Evolutionary conservation across 2,888 invertebrate genomes (phyloP).

Genomic region (Taphrorychus bicolor): DNA sequence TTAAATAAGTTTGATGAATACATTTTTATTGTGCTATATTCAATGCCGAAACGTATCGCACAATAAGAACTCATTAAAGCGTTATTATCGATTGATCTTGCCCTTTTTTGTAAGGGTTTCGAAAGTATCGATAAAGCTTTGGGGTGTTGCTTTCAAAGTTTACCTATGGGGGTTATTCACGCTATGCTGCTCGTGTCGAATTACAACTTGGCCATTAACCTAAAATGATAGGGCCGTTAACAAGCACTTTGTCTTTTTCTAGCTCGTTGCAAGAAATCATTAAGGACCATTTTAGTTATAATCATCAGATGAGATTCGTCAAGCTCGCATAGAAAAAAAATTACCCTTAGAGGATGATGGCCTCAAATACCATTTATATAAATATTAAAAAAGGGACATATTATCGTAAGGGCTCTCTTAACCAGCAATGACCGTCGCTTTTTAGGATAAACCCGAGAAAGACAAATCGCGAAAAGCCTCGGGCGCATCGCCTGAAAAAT

Average conservation of each 20-base stretch:
- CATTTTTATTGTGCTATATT: neutral
- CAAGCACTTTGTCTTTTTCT: neutral
- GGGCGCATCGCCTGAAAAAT: slow-evolving; percentile 39
- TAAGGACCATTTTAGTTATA: too few relatives aligned
- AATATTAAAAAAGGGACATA: slow-evolving; percentile 20
- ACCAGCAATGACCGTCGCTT: slow-evolving; percentile 33
- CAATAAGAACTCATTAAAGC: neutral
- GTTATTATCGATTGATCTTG: slow-evolving; percentile 7
- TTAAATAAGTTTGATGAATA: neutral
- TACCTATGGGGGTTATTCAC: slow-evolving; percentile 8
- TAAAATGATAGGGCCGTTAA: neutral
- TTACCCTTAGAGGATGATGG: neutral
- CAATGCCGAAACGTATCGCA: neutral
- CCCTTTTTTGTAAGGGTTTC: slow-evolving; percentile 8
- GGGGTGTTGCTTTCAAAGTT: slow-evolving; percentile 3
- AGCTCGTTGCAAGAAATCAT: too few relatives aligned
- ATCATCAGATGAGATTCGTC: neutral
- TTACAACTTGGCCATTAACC: neutral
- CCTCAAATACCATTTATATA: slow-evolving; percentile 1
- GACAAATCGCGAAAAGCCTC: slow-evolving; percentile 38
- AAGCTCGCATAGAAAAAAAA: neutral
- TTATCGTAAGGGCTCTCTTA: slow-evolving; percentile 23
- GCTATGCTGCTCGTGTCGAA: neutral
- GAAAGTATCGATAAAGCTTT: slow-evolving; percentile 12
- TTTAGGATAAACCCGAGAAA: slow-evolving; percentile 30